Evolutionary conservation across 2,113 vertebrate species (phyloP).

Genomic region (Toxotes jaculatrix): DNA sequence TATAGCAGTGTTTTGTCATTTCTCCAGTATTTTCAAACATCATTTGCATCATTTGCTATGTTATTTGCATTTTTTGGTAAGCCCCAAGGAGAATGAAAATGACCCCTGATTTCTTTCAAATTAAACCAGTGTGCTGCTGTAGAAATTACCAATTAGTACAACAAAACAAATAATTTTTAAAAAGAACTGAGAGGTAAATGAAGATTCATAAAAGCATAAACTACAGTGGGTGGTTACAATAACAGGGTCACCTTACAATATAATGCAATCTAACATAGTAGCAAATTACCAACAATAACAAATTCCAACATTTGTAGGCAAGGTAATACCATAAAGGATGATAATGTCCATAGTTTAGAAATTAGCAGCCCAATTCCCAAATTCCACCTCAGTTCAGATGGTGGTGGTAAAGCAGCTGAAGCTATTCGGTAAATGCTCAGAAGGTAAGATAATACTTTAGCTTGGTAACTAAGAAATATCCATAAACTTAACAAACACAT

Average conservation of each 20-base stretch:
- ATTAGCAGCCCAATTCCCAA: background rate
- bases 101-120: background rate
- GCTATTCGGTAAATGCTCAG: background rate
- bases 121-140: background rate
- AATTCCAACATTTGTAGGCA: background rate
- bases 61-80: background rate
- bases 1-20: background rate
- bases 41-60: background rate
- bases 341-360: background rate
- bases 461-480: background rate
- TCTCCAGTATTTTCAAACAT: background rate
- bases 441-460: background rate
- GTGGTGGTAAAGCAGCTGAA: background rate
- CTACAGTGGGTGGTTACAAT: background rate
- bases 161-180: background rate
- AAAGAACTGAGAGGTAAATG: background rate
- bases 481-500: background rate
- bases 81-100: background rate
- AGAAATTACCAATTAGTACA: background rate
- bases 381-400: background rate
- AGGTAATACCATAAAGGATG: background rate
- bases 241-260: background rate
- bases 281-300: slow-evolving; percentile 1
- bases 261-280: background rate
- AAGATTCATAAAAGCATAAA: background rate